phyloP scores from a whole-genome alignment of 2,113 vertebrate genomes.

The Oceanodroma tethys region DNA sequence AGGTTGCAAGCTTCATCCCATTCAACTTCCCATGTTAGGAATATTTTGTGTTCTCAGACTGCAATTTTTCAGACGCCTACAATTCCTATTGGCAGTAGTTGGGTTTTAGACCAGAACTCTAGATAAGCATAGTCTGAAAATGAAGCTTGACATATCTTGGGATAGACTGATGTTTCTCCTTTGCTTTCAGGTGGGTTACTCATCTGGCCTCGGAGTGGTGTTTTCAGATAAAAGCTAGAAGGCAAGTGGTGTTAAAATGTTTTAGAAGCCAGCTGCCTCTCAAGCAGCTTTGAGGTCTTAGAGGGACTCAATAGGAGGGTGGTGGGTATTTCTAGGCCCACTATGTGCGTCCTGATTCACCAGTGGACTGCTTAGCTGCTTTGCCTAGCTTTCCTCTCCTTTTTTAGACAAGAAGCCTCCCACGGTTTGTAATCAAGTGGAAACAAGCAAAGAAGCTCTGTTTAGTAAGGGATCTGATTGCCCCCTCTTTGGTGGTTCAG shows the following conservation, averaged over 20 bases:
- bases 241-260: neutral
- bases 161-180: neutral
- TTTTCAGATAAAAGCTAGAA: neutral
- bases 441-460: neutral
- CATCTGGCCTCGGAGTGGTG: neutral
- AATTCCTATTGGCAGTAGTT: neutral
- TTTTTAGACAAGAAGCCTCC: neutral
- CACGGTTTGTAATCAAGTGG: neutral
- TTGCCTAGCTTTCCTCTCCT: neutral
- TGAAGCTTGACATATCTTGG: neutral
- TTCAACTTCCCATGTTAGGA: neutral
- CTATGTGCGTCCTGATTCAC: fast-evolving
- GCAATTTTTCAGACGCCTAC: neutral
- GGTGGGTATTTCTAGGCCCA: neutral
- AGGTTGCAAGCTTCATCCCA: neutral
- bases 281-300: neutral
- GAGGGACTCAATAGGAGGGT: neutral
- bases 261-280: neutral
- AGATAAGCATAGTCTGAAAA: neutral
- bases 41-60: neutral
- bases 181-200: neutral
- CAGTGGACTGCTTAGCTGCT: neutral
- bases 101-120: neutral
- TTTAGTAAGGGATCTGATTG: neutral
- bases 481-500: neutral